Evolutionary conservation across 2,888 invertebrate species (phyloP).

Genomic region (Meiosimyza platycephala): DNA sequence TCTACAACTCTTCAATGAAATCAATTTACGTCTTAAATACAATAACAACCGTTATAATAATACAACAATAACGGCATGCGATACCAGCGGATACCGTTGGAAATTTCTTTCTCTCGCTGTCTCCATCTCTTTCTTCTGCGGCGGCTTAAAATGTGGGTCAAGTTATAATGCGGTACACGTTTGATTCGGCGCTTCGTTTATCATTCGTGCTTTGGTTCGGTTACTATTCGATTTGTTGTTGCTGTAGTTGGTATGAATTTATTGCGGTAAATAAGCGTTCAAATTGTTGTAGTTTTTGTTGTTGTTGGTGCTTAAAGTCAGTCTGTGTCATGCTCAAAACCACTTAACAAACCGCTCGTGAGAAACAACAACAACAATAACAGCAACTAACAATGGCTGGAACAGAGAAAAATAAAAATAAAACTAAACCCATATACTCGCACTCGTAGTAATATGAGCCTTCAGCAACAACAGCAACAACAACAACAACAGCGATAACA

Average conservation of each 20-base stretch:
- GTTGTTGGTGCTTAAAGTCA: not conserved
- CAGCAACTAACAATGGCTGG: conserved; percentile 8
- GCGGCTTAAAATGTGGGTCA: conserved; percentile 63
- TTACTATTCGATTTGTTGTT: conserved; percentile 43
- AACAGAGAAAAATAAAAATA: not conserved
- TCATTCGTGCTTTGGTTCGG: conserved; percentile 21
- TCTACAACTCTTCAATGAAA: too few relatives aligned
- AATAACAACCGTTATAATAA: conserved; percentile 14
- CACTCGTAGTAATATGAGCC: too few relatives aligned
- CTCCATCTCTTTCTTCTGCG: not conserved
- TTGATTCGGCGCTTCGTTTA: not conserved
- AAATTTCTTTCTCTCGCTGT: conserved; percentile 22
- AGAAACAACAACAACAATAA: conserved; percentile 23
- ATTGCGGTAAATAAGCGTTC: conserved; percentile 33
- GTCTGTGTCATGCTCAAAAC: not conserved
- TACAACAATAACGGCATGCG: conserved; percentile 3
- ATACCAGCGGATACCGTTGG: conserved; percentile 22
- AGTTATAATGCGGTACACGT: conserved; percentile 55
- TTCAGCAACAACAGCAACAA: not conserved
- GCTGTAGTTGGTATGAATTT: not conserved
- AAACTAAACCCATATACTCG: not conserved
- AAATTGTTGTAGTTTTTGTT: conserved; percentile 11
- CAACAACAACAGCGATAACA: not conserved
- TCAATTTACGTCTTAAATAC: not conserved
- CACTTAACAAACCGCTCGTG: too few relatives aligned